Evolutionary conservation across 64 coral and sea anemone species (phyloP), one percentile per base, ranked within the genome.

Genomic region (Hydrozoanthus tunicans): DNA sequence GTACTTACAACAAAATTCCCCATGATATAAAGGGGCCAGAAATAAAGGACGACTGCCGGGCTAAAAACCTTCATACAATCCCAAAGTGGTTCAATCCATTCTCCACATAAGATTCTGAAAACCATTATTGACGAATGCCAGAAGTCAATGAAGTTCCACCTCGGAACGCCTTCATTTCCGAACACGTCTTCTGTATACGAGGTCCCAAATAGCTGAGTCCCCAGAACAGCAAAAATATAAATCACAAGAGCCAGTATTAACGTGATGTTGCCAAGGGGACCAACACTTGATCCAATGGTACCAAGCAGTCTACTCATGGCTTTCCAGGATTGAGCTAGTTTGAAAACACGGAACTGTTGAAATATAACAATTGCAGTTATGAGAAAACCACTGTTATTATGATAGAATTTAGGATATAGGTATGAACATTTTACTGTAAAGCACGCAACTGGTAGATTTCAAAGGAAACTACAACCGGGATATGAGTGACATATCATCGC

Each of bases 1-100:
- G 9, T 79, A 90, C 90, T 91, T 81, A 91, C 90, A 68, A 91
- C 59, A 73, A 91, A 91, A 59, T 91, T 80, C 2, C 90, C 90
- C 51, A 91, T 82, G 62, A 81, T 80, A 7, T 70, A 81, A 54
- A 67, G 73, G 6, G 78, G 77, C 23, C 81, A 91, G 78, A 80
- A 91, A 61, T 80, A 91, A 0, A 81, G 17, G 17, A 91, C 52
- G 3, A 80, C 75, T 4, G 78, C 59, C 12, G 63, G 90, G 64
- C 62, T 80, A 9, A 63, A 54, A 52, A 68, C 90, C 23, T 68
- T 78, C 90, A 91, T 91, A 13, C 77, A 80, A 78, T 80, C 67
- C 59, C 78, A 78, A 25, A 91, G 62, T 53, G 90, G 90, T 7
- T 81, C 90, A 64, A 91, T 91, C 90, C 90, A 91, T 32, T 81